phyloP scores from a whole-genome alignment of 2,797 vertebrate species.

The Sylvia borin region DNA sequence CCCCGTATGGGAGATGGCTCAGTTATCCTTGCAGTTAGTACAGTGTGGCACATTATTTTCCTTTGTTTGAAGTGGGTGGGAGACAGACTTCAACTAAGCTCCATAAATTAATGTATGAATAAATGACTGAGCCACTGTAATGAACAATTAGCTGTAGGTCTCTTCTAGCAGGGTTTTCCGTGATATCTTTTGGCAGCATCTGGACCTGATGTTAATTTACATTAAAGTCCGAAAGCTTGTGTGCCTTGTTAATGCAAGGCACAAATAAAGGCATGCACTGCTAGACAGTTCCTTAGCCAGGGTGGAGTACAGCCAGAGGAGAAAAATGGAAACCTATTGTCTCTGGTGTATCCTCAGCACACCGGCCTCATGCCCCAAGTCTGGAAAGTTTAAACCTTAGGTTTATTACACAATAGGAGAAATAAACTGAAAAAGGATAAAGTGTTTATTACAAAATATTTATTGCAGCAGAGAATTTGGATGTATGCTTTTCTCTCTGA shows the following conservation, averaged over 20 bases:
- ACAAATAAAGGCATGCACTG: slow-evolving; percentile 47
- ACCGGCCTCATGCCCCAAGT: not conserved
- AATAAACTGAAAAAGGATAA: slow-evolving; percentile 12
- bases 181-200: slow-evolving; percentile 58
- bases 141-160: slow-evolving; percentile 68
- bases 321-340: slow-evolving; percentile 82
- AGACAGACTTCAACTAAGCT: slow-evolving; percentile 70
- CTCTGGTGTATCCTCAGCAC: slow-evolving; percentile 67
- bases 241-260: slow-evolving; percentile 54
- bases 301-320: slow-evolving; percentile 66
- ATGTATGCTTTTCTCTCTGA: not conserved
- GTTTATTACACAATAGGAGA: not conserved
- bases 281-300: slow-evolving; percentile 63
- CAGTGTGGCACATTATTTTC: slow-evolving; percentile 73
- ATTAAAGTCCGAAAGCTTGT: slow-evolving; percentile 9
- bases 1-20: slow-evolving; percentile 35
- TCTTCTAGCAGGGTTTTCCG: slow-evolving; percentile 12
- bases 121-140: slow-evolving; percentile 45
- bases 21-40: slow-evolving; percentile 58
- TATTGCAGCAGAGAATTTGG: not conserved
- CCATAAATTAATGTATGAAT: slow-evolving; percentile 67
- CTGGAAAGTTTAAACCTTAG: slow-evolving; percentile 59
- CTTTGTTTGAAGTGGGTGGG: slow-evolving; percentile 79
- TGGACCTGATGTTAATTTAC: slow-evolving; percentile 60
- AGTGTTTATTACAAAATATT: not conserved